Conservation (phyloP, 2,113 vertebrate genomes). For the Felis catus region F.catus_Fca126_mat1.0 CM031413.1:22085501-22086000, state of each 20-base stretch:
- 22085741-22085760: background rate
- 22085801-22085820: slow-evolving; percentile 20
- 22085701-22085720: background rate
- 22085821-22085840: background rate
- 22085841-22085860: background rate
- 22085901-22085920: background rate
- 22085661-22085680: background rate
- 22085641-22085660: background rate
- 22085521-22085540: background rate
- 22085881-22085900: background rate
- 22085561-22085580: background rate
- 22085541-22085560: background rate
- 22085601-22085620: background rate
- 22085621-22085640: background rate
- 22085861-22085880: background rate
- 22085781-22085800: background rate
- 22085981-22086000: background rate
- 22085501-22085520: background rate
- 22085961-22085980: rapidly evolving
- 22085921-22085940: background rate
- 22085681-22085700: background rate
- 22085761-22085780: background rate
- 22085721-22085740: background rate
- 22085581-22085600: background rate
- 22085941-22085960: background rate